Evolutionary conservation across 1,140 invertebrate genomes (phyloP).

Genomic region (Drosophila nebulosa): DNA sequence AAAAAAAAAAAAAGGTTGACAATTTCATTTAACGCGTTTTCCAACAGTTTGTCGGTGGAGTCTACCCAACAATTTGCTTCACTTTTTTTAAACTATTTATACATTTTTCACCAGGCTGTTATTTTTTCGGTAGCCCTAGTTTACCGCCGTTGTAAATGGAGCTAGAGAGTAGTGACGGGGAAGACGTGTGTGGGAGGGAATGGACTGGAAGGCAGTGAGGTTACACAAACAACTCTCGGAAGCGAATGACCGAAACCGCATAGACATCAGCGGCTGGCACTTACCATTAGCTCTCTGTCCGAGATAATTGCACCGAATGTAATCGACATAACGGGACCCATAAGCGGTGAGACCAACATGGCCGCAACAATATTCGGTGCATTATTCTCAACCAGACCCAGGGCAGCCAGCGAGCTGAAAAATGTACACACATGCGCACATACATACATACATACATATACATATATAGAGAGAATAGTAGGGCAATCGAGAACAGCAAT

Average conservation of each 20-base stretch:
- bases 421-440: neutral
- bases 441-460: too few relatives aligned
- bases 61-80: neutral
- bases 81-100: constrained; percentile 4
- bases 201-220: neutral
- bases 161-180: neutral
- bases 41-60: constrained; percentile 16
- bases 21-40: constrained; percentile 47
- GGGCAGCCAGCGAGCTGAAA: constrained; percentile 83
- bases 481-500: neutral
- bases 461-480: constrained; percentile 1
- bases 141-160: constrained; percentile 18
- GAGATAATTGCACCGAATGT: constrained; percentile 92
- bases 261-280: constrained; percentile 45
- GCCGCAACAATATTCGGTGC: constrained; percentile 91
- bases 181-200: neutral
- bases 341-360: constrained; percentile 93
- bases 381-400: constrained; percentile 85
- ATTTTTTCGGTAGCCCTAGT: neutral
- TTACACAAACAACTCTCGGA: neutral
- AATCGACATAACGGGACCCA: constrained; percentile 93
- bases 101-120: constrained; percentile 22
- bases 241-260: constrained; percentile 12
- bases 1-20: constrained; percentile 29
- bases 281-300: constrained; percentile 83